Base-by-base conservation (phyloP, 2,113 vertebrate genomes). In the Tor tambroides region DNA sequence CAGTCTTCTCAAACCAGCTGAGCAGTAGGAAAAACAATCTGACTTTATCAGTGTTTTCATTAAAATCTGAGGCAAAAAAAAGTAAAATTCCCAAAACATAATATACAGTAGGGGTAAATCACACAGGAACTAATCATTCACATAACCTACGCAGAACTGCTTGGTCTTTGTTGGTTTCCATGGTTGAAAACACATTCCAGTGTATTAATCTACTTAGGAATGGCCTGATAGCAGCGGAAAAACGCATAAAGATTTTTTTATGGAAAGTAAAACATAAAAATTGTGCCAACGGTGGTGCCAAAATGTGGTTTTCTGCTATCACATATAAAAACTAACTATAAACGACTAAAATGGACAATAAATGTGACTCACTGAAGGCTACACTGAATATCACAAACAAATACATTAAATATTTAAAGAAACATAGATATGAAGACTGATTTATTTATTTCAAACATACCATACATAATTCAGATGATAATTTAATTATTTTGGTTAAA, bases 151-250 rank as follows among this genome's bases (percentile, higher is more conserved):
- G 32, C 38, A 85, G 65, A 86, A 75, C 28, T 23, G 28, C 38
- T 82, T 83, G 7, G 49, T 61, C 86, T 11, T 21, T 6, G 14
- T 56, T 54, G 26, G 85, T 65, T 85, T 74, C 80, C 61, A 15
- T 35, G 80, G 80, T 69, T 71, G 54, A 35, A 87, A 88, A 89
- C 86, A 78, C 80, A 89, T 86, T 87, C 84, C 85, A 56, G 14
- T 76, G 76, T 61, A 83, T 85, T 88, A 89, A 91, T 81, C 81
- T 87, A 88, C 85, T 87, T 88, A 86, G 59, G 17, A 89, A 88
- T 61, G 32, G 46, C 84, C 43, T 76, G 59, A 77, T 83, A 78
- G 72, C 63, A 78, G 72, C n/a, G 35, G 85, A 85, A 87, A 74
- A 54, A 80, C 49, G 41, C 10, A 46, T 12, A 80, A 17, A 49